Base-by-base conservation (phyloP, 1,140 invertebrate genomes). In the Cryptotermes secundus region DNA sequence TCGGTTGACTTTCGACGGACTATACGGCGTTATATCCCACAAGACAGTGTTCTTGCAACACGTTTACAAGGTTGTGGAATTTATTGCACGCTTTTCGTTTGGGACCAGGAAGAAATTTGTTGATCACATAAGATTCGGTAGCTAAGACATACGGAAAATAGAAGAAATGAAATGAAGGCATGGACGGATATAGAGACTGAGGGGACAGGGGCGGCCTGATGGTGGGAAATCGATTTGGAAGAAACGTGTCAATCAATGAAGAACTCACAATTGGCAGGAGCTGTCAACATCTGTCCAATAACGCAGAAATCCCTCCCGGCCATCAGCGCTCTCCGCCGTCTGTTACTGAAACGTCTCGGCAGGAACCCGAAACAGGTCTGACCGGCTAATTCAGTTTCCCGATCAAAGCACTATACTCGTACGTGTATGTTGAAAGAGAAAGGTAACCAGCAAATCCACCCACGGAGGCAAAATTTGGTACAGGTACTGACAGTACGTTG, bases 281-380 rank as follows among this genome's bases (percentile, higher is more conserved):
- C 35, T 81, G 80, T 81, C 80, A 45, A 81, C 80, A 81, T 81
- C 80, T 81, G 80, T 81, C 80, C 34, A 81, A 81, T 35, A 81
- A 81, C 4, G 59, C n/a, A 72, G 59, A n/a, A 59, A 72, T 31
- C n/a, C n/a, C 59, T n/a, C 16, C 7, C 7, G 6, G 59, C 59
- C n/a, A 31, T n/a, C 59, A 72, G 7, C 26, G n/a, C 59, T 12
- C 26, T 31, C n/a, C 24, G 31, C 59, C n/a, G 9, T 6, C 59
- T 72, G 59, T 31, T 72, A 7, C 59, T 72, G 59, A n/a, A 72
- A 72, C 59, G 59, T 72, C 59, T 72, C n/a, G 59, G n/a, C 59
- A 31, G 59, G 59, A 72, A 16, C 4, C 26, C 59, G 59, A 14
- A 31, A n/a, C 59, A 16, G n/a, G 53, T 59, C 26, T 72, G 26